Conservation (phyloP, 2,113 vertebrate genomes). For the Rousettus leschenaultii region DNA sequence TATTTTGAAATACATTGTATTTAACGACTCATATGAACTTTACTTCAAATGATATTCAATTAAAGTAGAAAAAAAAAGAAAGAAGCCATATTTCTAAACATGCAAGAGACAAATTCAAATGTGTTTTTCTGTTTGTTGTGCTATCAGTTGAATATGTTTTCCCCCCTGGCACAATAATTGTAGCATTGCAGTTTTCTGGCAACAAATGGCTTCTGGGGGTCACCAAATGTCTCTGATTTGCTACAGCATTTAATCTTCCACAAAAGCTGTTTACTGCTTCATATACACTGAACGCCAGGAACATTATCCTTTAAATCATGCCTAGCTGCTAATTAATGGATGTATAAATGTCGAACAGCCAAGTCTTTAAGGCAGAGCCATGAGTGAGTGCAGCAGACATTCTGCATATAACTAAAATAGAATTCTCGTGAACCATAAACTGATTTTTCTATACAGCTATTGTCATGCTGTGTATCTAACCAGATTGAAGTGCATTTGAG, state of each 20-base stretch:
- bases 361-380: conserved; percentile 54
- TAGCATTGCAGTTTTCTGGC: conserved; percentile 66
- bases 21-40: conserved; percentile 23
- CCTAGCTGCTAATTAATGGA: conserved; percentile 76
- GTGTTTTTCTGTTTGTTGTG: conserved; percentile 66
- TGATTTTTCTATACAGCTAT: conserved; percentile 44
- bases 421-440: conserved; percentile 56
- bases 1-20: background rate
- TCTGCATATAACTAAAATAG: conserved; percentile 54
- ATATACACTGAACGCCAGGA: conserved; percentile 52
- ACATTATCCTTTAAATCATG: conserved; percentile 73
- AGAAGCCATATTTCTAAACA: conserved; percentile 37
- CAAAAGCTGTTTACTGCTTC: conserved; percentile 75
- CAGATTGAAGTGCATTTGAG: conserved; percentile 63
- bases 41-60: conserved; percentile 34
- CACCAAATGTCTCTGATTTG: conserved; percentile 76
- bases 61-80: background rate
- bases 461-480: conserved; percentile 61
- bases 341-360: conserved; percentile 71
- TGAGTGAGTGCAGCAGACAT: conserved; percentile 53
- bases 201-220: conserved; percentile 67
- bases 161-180: conserved; percentile 54
- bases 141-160: conserved; percentile 53
- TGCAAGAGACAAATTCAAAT: conserved; percentile 37
- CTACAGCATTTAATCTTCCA: conserved; percentile 68